Evolutionary conservation across 2,113 vertebrate genomes (phyloP).

Genomic region (Alaudala cheleensis): DNA sequence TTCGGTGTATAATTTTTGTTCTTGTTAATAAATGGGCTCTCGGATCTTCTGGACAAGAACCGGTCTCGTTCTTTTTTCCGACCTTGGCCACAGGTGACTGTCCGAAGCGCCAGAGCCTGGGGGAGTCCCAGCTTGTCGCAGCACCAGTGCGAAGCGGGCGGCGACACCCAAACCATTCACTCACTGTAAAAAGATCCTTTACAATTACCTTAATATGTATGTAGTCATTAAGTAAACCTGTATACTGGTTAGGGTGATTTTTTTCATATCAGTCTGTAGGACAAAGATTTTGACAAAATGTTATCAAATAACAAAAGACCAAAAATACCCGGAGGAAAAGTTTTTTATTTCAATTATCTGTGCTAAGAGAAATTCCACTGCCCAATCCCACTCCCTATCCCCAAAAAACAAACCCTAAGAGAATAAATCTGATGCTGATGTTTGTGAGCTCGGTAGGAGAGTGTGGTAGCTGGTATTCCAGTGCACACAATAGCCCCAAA

Average conservation of each 20-base stretch:
- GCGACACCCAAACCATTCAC: neutral
- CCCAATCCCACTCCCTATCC: rapidly evolving
- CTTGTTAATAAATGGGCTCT: too few species aligned
- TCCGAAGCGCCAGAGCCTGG: too few species aligned
- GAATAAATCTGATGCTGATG: neutral
- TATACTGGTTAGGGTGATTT: neutral
- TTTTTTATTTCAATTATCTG: neutral
- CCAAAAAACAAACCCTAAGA: neutral
- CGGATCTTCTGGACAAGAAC: too few species aligned
- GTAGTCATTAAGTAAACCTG: neutral
- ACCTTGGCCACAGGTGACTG: too few species aligned
- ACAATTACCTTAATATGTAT: neutral
- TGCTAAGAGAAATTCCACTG: neutral
- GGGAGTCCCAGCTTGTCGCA: too few species aligned
- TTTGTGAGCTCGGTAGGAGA: neutral
- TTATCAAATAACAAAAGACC: neutral
- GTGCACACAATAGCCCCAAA: neutral
- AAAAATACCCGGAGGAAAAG: neutral
- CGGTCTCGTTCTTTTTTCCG: too few species aligned
- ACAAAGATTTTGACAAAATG: neutral
- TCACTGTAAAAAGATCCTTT: neutral
- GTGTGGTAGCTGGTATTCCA: neutral
- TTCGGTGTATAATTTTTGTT: too few species aligned
- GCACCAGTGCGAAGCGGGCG: too few species aligned
- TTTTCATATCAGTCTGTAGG: neutral